phyloP scores from a whole-genome alignment of 2,797 vertebrate species.

The Neosilurus mollespiculum region DNA sequence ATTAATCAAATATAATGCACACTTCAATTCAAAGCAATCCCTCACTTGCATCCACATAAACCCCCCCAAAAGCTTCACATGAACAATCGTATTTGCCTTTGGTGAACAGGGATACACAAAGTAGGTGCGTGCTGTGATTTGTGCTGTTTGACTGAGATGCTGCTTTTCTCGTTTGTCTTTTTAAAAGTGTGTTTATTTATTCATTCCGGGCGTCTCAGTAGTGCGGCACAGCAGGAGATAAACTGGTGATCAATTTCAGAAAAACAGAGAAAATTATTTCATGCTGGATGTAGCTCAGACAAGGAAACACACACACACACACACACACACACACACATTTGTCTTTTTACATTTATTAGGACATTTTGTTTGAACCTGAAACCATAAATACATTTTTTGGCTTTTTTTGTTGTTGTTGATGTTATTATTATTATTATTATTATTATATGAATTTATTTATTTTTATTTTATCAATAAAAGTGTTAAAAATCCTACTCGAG shows the following conservation, averaged over 20 bases:
- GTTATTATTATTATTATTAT: no score
- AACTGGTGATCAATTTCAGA: slow-evolving; percentile 53
- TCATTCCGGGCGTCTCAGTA: slow-evolving; percentile 64
- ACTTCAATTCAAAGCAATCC: slow-evolving; percentile 19
- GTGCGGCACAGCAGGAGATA: slow-evolving; percentile 49
- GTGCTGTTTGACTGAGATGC: slow-evolving; percentile 51
- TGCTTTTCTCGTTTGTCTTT: slow-evolving; percentile 73
- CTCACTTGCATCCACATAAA: slow-evolving; percentile 8
- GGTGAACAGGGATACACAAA: slow-evolving; percentile 3
- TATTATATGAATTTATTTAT: no score
- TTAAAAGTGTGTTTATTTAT: slow-evolving; percentile 73
- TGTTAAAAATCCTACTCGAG: no score
- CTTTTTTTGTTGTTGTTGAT: no score
- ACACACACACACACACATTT: not conserved
- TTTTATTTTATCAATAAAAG: no score
- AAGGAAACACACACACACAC: not conserved
- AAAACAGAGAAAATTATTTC: slow-evolving; percentile 11
- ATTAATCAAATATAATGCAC: slow-evolving; percentile 19
- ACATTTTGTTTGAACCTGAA: no score
- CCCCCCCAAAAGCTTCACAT: not conserved
- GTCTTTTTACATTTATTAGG: no score
- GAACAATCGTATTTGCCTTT: not conserved
- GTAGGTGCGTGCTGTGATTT: slow-evolving; percentile 13
- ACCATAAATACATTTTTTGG: no score
- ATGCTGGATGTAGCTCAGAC: not conserved